These are phyloP conservation scores for Motacilla tschutschensis DNA, from an alignment of 2,113 vertebrate species.

Conservation along the genomic window DNA sequence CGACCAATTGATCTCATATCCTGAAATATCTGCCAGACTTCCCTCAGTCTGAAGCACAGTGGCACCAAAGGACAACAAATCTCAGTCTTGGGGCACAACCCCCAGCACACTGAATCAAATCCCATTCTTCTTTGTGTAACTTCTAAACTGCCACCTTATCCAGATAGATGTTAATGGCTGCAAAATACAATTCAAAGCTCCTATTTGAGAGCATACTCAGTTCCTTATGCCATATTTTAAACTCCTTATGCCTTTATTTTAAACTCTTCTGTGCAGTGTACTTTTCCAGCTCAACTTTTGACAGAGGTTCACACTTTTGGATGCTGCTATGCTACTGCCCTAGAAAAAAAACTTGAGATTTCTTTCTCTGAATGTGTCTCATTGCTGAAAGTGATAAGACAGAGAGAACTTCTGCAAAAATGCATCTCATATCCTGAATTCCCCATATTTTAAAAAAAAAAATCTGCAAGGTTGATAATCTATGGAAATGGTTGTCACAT, in stretches of 20 bases:
- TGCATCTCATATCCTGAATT: not conserved
- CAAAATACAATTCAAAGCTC: not conserved
- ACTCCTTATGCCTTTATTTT: not conserved
- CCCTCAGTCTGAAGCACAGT: not conserved
- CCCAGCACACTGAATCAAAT: not conserved
- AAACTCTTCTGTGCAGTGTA: not conserved
- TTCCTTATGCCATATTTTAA: not conserved
- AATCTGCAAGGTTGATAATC: not conserved
- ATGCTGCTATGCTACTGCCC: not conserved
- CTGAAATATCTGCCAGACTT: not conserved
- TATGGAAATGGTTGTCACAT: not conserved
- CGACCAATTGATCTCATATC: accelerated
- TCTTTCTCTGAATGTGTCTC: not conserved
- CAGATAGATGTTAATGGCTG: not conserved
- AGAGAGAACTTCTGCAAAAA: not conserved
- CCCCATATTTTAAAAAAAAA: not conserved
- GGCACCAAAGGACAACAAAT: not conserved
- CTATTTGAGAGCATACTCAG: not conserved
- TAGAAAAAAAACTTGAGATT: not conserved
- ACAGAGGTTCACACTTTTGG: not conserved
- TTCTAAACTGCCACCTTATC: not conserved
- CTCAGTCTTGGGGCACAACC: not conserved
- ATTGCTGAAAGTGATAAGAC: not conserved
- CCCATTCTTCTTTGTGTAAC: not conserved
- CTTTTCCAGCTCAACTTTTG: not conserved